Percentiles rank a stretch among this genome's conserved stretches.
Evolutionary conservation across 2,888 invertebrate species (phyloP).

Genomic region (Ennomos erosarius): DNA sequence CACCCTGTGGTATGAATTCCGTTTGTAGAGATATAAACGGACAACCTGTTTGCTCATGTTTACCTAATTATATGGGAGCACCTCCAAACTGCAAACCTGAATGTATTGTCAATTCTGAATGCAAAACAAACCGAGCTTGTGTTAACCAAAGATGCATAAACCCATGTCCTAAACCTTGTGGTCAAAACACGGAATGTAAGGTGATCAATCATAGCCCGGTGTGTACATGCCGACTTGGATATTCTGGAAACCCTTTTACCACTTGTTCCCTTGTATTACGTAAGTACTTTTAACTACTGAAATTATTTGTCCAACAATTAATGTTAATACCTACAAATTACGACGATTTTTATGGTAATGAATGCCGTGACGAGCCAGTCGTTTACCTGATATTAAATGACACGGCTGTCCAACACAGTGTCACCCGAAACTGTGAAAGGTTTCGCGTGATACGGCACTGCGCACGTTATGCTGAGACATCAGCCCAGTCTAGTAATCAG

Average conservation of each 20-base stretch:
- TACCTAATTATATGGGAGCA: conserved; percentile 87
- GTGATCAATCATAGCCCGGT: conserved; percentile 90
- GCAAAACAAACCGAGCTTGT: conserved; percentile 87
- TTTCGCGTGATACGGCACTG: too few species aligned
- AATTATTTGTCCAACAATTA: too few species aligned
- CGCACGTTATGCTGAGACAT: too few species aligned
- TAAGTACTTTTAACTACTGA: conserved; percentile 63
- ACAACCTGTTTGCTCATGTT: conserved; percentile 90
- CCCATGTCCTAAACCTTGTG: conserved; percentile 89
- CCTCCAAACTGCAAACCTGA: conserved; percentile 88
- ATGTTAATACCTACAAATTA: neutral
- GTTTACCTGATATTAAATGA: too few species aligned
- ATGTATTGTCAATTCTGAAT: conserved; percentile 88
- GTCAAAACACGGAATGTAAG: conserved; percentile 88
- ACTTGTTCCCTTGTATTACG: conserved; percentile 84
- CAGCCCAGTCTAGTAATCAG: too few species aligned
- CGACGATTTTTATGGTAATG: too few species aligned
- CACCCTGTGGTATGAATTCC: conserved; percentile 90
- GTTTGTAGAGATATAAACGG: conserved; percentile 89
- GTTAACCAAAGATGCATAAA: conserved; percentile 88
- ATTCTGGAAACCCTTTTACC: conserved; percentile 89
- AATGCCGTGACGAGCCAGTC: too few species aligned
- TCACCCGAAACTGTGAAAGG: too few species aligned
- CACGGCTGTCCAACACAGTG: too few species aligned
- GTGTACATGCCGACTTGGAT: conserved; percentile 88